phyloP scores from a whole-genome alignment of 2,888 invertebrate genomes.

The Lasioglossum villosulum region DNA sequence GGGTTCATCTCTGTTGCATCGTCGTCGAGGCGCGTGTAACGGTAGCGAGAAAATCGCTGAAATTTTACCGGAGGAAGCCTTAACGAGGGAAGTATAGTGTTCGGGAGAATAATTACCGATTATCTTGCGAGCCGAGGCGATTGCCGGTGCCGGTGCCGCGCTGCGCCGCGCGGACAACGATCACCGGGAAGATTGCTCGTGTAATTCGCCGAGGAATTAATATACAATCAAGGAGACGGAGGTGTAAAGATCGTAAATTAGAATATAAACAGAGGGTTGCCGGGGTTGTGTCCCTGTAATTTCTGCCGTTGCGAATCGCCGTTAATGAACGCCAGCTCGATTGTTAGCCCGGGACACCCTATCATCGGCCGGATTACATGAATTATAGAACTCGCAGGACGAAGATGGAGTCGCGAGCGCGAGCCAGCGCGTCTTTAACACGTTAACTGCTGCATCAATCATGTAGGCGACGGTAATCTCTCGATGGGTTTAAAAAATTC shows the following conservation, averaged over 20 bases:
- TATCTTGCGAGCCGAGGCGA: conserved; percentile 29
- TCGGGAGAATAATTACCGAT: conserved; percentile 35
- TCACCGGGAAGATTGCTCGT: conserved; percentile 25
- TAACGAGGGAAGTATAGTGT: conserved; percentile 23
- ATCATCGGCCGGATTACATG: conserved; percentile 33
- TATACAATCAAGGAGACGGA: conserved; percentile 26
- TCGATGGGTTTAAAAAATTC: neutral
- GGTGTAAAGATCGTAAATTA: conserved; percentile 20
- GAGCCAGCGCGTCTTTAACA: conserved; percentile 33
- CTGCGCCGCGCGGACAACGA: neutral
- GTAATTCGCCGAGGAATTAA: conserved; percentile 39
- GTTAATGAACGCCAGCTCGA: conserved; percentile 29
- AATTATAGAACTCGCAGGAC: conserved; percentile 35
- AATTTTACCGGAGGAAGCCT: conserved; percentile 11
- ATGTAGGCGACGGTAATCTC: neutral
- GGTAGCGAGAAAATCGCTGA: conserved; percentile 24
- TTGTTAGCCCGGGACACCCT: conserved; percentile 25
- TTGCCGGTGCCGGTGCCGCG: conserved; percentile 4
- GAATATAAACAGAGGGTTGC: neutral
- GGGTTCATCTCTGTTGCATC: neutral
- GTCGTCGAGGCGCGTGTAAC: conserved; percentile 1
- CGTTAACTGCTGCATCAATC: neutral
- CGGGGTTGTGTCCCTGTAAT: conserved; percentile 37
- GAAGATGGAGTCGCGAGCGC: conserved; percentile 32
- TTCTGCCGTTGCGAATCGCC: conserved; percentile 3